These are phyloP conservation scores for Manis pentadactyla DNA, from an alignment of 2,797 vertebrate genomes.

Conservation along the genomic window DNA sequence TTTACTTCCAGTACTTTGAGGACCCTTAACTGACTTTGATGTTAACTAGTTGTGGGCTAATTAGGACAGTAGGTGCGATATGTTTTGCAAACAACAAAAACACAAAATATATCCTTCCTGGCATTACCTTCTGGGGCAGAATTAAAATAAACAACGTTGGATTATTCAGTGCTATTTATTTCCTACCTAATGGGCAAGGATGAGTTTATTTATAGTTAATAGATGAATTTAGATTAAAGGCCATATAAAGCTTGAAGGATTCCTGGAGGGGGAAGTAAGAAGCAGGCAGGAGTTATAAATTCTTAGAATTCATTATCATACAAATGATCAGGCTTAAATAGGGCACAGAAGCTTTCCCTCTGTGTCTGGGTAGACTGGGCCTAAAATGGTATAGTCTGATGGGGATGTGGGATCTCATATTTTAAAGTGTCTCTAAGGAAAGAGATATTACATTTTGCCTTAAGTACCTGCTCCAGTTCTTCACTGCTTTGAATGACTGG, in stretches of 20 bases:
- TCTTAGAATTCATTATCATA: conserved; percentile 44
- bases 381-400: neutral
- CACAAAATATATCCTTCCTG: conserved; percentile 43
- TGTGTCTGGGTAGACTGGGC: neutral
- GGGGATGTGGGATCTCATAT: neutral
- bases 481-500: neutral
- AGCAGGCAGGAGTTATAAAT: neutral
- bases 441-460: neutral
- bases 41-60: neutral
- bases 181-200: conserved; percentile 1
- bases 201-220: conserved; percentile 33
- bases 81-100: conserved; percentile 39
- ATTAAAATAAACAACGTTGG: conserved; percentile 29
- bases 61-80: neutral
- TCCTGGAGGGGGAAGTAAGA: conserved; percentile 15
- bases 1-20: neutral
- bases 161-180: conserved; percentile 35
- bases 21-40: neutral
- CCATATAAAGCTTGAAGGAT: neutral
- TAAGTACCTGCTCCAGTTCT: neutral
- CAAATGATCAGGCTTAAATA: neutral
- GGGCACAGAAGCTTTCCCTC: neutral
- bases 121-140: neutral
- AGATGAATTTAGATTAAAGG: conserved; percentile 23
- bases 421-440: conserved; percentile 4